These are phyloP conservation scores for Margarornis squamiger DNA, from an alignment of 2,797 vertebrate genomes.

Conservation along the genomic window DNA sequence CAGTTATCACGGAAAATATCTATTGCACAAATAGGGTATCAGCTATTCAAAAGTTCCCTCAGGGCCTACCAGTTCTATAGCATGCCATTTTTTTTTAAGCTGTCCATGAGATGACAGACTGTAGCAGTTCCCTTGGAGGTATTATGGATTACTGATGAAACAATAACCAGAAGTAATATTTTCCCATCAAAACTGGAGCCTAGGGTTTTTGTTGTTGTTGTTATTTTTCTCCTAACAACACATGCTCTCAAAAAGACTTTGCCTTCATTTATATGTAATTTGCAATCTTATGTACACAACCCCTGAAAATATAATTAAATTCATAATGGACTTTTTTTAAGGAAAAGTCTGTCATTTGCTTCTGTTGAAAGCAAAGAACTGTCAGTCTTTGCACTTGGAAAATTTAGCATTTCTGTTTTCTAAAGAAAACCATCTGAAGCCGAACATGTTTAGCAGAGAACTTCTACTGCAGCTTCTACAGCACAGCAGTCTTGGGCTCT, in stretches of 20 bases:
- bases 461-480: neutral
- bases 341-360: neutral
- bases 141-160: slow-evolving; percentile 73
- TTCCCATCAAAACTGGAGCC: slow-evolving; percentile 62
- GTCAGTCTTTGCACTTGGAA: neutral
- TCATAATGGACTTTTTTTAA: neutral
- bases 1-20: slow-evolving; percentile 71
- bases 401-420: neutral
- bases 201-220: slow-evolving; percentile 26
- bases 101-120: slow-evolving; percentile 69
- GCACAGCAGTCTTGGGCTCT: neutral
- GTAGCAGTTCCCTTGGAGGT: slow-evolving; percentile 64
- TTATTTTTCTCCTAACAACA: slow-evolving; percentile 44
- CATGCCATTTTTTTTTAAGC: slow-evolving; percentile 63
- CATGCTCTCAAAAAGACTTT: slow-evolving; percentile 15
- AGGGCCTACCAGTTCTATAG: slow-evolving; percentile 61
- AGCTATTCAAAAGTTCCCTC: slow-evolving; percentile 69
- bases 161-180: slow-evolving; percentile 70
- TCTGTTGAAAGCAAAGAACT: neutral
- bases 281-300: neutral
- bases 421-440: neutral
- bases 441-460: neutral
- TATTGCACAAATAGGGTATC: slow-evolving; percentile 71
- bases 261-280: slow-evolving; percentile 12
- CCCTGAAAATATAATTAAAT: slow-evolving; percentile 36